These are phyloP conservation scores for Zygothrica quintamaculata DNA, from an alignment of 2,888 invertebrate genomes.

Conservation along the genomic window DNA sequence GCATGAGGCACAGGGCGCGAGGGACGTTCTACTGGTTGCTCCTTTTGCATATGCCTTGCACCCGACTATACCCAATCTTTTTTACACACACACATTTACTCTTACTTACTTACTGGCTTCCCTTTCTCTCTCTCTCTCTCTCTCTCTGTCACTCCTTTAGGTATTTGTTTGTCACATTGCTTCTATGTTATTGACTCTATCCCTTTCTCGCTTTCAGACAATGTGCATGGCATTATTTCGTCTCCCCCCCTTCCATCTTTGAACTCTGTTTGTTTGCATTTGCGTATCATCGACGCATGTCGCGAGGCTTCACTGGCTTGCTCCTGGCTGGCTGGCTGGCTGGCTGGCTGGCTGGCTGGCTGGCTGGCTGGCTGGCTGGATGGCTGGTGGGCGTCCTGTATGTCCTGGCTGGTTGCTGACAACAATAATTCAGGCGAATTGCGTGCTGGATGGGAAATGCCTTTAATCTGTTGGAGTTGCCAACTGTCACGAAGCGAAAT, in stretches of 20 bases:
- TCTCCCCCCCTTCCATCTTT: slow-evolving; percentile 32
- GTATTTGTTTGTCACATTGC: neutral
- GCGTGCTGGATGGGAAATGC: slow-evolving; percentile 81
- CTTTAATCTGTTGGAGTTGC: slow-evolving; percentile 84
- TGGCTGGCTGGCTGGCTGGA: slow-evolving; percentile 20
- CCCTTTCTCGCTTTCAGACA: slow-evolving; percentile 30
- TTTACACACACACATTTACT: neutral
- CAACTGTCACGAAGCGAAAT: slow-evolving; percentile 83
- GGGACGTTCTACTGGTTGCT: slow-evolving; percentile 57
- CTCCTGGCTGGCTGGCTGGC: slow-evolving; percentile 23
- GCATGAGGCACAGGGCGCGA: slow-evolving; percentile 35
- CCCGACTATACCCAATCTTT: slow-evolving; percentile 12
- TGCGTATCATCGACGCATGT: slow-evolving; percentile 80
- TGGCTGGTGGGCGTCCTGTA: slow-evolving; percentile 26
- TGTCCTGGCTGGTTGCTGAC: slow-evolving; percentile 61
- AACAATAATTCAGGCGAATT: slow-evolving; percentile 78
- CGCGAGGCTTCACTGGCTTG: slow-evolving; percentile 47
- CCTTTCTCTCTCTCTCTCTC: neutral
- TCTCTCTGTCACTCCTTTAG: neutral
- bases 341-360: slow-evolving; percentile 19
- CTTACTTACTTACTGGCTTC: neutral
- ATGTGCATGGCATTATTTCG: slow-evolving; percentile 64
- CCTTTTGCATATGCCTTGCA: slow-evolving; percentile 77
- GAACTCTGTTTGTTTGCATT: slow-evolving; percentile 73
- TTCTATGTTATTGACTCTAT: neutral